phyloP scores from a whole-genome alignment of 2,888 invertebrate species.

The Eupithecia subumbrata region DNA sequence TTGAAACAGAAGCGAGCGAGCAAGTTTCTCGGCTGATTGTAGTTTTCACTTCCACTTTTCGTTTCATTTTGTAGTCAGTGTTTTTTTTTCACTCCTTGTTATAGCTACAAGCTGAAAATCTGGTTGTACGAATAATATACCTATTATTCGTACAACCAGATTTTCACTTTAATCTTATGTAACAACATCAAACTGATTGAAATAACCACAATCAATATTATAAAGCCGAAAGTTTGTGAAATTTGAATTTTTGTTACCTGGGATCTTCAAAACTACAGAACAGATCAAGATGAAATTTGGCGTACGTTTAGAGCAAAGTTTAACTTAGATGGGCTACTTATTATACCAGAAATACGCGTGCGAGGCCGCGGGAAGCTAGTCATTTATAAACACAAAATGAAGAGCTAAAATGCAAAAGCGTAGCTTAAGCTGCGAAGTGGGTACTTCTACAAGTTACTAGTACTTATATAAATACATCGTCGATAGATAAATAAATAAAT shows the following conservation, averaged over 20 bases:
- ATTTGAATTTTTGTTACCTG: no score
- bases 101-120: no score
- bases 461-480: background rate
- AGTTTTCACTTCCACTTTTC: conserved; percentile 5
- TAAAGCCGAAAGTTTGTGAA: no score
- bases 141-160: background rate
- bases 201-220: background rate
- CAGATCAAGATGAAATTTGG: no score
- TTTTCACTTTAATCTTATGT: background rate
- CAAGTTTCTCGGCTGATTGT: conserved; percentile 8
- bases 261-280: no score
- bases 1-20: conserved; percentile 27
- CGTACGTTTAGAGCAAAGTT: no score
- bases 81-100: background rate
- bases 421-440: background rate
- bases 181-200: background rate
- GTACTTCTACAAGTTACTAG: background rate
- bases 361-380: no score
- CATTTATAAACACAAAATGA: background rate
- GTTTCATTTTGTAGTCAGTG: background rate
- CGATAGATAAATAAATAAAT: no score
- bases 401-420: background rate
- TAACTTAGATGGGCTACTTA: no score
- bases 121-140: no score
- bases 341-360: no score